A percentile compares a stretch with the other conserved stretches of the same genome.
These are phyloP conservation scores for Rhagoletis pomonella DNA, from an alignment of 1,140 invertebrate species.

Conservation along the genomic window DNA sequence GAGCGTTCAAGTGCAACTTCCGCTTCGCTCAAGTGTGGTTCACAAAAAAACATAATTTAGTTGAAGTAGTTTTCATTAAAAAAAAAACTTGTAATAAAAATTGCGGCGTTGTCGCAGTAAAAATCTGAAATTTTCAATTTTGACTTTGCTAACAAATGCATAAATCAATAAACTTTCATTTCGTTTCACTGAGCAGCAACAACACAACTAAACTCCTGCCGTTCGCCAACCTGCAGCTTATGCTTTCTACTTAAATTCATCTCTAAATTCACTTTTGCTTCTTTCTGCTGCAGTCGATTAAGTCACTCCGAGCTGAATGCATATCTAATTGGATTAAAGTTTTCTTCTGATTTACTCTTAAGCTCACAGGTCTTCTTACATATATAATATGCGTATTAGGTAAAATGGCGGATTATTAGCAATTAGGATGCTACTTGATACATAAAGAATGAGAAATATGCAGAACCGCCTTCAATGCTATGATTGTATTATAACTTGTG, in stretches of 20 bases:
- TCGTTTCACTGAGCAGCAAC: constrained; percentile 25
- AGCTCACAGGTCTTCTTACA: too few species aligned
- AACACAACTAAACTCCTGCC: neutral
- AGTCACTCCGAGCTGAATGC: too few species aligned
- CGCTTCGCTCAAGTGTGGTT: constrained; percentile 25
- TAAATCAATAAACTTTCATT: constrained; percentile 52
- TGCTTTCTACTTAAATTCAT: neutral
- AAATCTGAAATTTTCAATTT: constrained; percentile 51
- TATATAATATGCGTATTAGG: too few species aligned
- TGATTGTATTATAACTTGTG: too few species aligned
- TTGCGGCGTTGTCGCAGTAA: neutral
- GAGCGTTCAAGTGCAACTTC: constrained; percentile 46
- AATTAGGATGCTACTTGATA: too few species aligned
- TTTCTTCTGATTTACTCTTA: too few species aligned
- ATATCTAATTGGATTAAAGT: too few species aligned
- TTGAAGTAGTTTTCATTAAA: constrained; percentile 37
- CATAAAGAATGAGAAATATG: too few species aligned
- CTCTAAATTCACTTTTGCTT: neutral
- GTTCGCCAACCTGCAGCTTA: neutral
- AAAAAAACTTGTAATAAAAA: neutral
- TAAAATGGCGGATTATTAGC: too few species aligned
- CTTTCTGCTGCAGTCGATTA: neutral
- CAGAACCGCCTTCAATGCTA: too few species aligned
- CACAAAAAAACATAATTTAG: constrained; percentile 35
- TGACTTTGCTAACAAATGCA: constrained; percentile 48